phyloP scores from a whole-genome alignment of 2,888 invertebrate species.

The Crepidodera aurea region DNA sequence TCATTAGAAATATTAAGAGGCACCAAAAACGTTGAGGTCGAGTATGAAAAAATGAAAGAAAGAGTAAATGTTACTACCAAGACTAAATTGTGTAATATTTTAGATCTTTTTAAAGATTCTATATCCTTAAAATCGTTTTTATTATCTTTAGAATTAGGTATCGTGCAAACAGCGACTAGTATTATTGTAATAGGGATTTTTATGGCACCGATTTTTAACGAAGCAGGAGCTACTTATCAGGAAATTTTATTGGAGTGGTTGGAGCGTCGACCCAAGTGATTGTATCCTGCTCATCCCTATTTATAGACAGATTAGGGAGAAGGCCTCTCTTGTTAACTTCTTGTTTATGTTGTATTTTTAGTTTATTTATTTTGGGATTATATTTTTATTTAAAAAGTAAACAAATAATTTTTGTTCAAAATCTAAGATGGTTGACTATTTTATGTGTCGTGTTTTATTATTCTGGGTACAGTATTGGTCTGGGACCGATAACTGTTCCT shows the following conservation, averaged over 20 bases:
- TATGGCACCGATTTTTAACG: slow-evolving; percentile 73
- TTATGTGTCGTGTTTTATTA: neutral
- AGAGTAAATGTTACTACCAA: neutral
- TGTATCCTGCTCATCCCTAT: slow-evolving; percentile 72
- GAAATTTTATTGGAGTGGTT: slow-evolving; percentile 74
- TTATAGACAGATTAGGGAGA: slow-evolving; percentile 79
- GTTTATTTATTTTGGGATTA: slow-evolving; percentile 65
- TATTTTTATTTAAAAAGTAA: slow-evolving; percentile 70
- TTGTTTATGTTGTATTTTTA: slow-evolving; percentile 69
- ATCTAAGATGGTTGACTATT: neutral
- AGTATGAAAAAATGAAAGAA: slow-evolving; percentile 32
- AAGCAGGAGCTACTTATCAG: slow-evolving; percentile 72
- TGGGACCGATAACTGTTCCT: neutral
- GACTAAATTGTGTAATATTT: neutral
- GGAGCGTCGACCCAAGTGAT: slow-evolving; percentile 79
- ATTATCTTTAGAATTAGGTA: neutral
- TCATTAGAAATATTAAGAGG: slow-evolving; percentile 53
- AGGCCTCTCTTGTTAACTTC: slow-evolving; percentile 74
- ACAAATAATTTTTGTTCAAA: neutral
- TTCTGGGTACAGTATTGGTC: neutral
- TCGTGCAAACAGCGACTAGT: slow-evolving; percentile 79
- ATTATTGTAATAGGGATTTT: slow-evolving; percentile 81
- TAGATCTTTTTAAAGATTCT: slow-evolving; percentile 20
- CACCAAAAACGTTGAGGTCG: slow-evolving; percentile 27
- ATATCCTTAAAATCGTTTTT: slow-evolving; percentile 63